A percentile compares a stretch with the other conserved stretches of the same genome.
phyloP scores from a whole-genome alignment of 1,140 invertebrate genomes.

The Phymorhynchus buccinoides region DNA sequence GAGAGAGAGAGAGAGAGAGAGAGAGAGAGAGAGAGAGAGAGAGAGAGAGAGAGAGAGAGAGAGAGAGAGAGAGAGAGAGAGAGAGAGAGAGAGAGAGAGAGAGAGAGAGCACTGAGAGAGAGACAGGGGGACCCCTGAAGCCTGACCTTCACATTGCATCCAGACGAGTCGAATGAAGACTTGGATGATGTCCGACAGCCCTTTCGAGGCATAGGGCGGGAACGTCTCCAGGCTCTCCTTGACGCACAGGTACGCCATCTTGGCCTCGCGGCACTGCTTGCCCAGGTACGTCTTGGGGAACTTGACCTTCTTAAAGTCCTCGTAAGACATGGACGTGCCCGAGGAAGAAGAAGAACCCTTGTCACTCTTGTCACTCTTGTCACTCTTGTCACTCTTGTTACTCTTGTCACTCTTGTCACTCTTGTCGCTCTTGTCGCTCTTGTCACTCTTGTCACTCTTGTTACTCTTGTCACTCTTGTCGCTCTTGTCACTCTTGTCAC shows the following conservation, averaged over 20 bases:
- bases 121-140: no score
- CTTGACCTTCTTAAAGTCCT: not conserved
- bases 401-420: not conserved
- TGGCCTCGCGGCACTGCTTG: not conserved
- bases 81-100: not conserved
- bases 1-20: no score
- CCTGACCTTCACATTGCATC: not conserved
- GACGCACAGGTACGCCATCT: not conserved
- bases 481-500: no score
- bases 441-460: no score
- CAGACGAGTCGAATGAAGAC: not conserved
- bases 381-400: not conserved
- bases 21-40: no score
- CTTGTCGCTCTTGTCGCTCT: not conserved
- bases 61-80: no score
- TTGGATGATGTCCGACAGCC: not conserved
- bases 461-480: no score
- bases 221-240: not conserved
- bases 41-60: no score
- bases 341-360: not conserved
- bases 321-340: no score
- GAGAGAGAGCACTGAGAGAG: not conserved
- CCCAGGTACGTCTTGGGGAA: constrained; percentile 18
- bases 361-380: not conserved
- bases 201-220: not conserved